Evolutionary conservation across 2,797 vertebrate species (phyloP).

Genomic region (Eleutherodactylus coqui): DNA sequence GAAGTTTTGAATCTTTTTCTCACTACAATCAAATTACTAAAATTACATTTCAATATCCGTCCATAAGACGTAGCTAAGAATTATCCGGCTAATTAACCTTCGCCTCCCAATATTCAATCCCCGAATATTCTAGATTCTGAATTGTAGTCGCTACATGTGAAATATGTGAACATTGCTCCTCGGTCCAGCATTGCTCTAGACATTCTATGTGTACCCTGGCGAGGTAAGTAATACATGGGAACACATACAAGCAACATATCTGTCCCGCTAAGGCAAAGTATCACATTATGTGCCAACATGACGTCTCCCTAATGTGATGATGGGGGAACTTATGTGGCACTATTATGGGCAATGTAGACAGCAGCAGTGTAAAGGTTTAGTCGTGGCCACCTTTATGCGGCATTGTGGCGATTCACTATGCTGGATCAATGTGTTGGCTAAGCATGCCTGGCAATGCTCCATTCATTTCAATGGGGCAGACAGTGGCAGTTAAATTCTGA

Average conservation of each 20-base stretch:
- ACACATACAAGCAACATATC: background rate
- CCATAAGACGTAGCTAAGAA: background rate
- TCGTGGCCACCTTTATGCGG: too few relatives aligned
- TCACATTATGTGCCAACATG: too few relatives aligned
- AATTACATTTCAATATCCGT: slow-evolving; percentile 10
- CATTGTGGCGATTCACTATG: too few relatives aligned
- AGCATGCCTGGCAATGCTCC: too few relatives aligned
- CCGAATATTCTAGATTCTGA: background rate
- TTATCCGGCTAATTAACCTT: background rate
- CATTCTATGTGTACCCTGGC: background rate
- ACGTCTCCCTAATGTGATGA: too few relatives aligned
- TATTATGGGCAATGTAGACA: too few relatives aligned
- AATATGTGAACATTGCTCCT: background rate
- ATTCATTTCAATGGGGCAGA: too few relatives aligned
- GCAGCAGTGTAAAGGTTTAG: too few relatives aligned
- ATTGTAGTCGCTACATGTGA: background rate
- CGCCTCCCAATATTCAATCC: background rate
- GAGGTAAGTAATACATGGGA: background rate
- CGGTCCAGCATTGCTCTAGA: background rate
- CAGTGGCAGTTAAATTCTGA: too few relatives aligned
- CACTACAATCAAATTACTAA: slow-evolving; percentile 13
- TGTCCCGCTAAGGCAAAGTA: too few relatives aligned
- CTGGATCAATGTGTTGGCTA: too few relatives aligned
- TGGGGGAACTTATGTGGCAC: too few relatives aligned
- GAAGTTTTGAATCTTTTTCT: background rate